Conservation (phyloP, 2,113 vertebrate species). For the Cyprinodon brontotheroides region DNA sequence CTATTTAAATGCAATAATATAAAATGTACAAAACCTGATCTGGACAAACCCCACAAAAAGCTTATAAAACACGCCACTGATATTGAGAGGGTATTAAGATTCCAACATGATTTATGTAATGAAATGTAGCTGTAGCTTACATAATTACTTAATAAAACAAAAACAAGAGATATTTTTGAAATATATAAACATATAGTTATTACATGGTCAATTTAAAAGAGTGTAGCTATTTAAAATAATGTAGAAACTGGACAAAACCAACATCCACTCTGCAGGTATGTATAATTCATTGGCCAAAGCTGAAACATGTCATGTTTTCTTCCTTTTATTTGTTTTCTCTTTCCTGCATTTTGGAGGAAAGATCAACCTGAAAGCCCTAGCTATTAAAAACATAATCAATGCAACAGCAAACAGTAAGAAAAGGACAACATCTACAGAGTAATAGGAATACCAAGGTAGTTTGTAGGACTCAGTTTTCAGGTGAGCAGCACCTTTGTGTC, state of each 20-base stretch:
- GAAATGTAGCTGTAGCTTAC: too few species aligned
- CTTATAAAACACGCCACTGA: not conserved
- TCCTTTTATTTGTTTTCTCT: constrained; percentile 8
- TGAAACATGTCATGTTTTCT: not conserved
- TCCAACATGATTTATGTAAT: not conserved
- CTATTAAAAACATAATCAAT: not conserved
- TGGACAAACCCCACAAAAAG: too few species aligned
- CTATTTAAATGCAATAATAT: not conserved
- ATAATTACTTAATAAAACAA: too few species aligned
- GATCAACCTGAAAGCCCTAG: constrained; percentile 5
- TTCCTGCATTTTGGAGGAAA: constrained; percentile 18
- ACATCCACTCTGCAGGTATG: not conserved
- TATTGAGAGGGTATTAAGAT: not conserved
- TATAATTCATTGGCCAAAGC: not conserved
- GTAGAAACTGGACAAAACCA: not conserved
- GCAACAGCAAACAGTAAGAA: not conserved
- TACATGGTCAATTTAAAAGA: not conserved
- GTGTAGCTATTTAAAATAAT: not conserved
- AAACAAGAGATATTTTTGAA: not conserved
- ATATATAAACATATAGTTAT: not conserved
- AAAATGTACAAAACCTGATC: not conserved
- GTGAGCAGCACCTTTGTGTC: constrained; percentile 75
- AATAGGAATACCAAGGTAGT: constrained; percentile 67
- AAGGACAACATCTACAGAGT: constrained; percentile 63
- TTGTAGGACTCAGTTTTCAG: constrained; percentile 44